Conservation (phyloP, 1,140 invertebrate genomes). For the Apis dorsata region DNA sequence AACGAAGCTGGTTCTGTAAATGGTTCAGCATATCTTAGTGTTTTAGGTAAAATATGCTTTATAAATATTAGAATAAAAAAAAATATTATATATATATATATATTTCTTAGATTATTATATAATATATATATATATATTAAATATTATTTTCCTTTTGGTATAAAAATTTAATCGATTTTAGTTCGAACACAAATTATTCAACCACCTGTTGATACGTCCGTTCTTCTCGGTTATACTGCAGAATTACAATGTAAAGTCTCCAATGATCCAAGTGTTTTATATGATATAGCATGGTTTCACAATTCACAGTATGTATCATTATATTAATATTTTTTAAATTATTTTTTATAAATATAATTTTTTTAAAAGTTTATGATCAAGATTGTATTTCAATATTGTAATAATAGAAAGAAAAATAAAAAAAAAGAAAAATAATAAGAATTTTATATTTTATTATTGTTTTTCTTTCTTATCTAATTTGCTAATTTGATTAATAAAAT, state of each 20-base stretch:
- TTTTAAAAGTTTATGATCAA: too few species aligned
- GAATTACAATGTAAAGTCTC: slow-evolving; percentile 95
- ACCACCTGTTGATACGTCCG: slow-evolving; percentile 93
- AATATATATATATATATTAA: too few species aligned
- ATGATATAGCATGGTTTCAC: slow-evolving; percentile 94
- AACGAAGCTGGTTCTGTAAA: slow-evolving; percentile 94
- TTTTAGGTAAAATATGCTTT: slow-evolving; percentile 84
- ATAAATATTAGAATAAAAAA: not conserved
- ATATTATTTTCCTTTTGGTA: not conserved
- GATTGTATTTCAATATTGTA: too few species aligned
- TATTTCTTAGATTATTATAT: too few species aligned
- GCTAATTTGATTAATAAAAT: not conserved
- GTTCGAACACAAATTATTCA: slow-evolving; percentile 95
- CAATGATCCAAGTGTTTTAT: slow-evolving; percentile 94
- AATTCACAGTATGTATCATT: slow-evolving; percentile 86
- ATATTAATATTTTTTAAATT: not conserved
- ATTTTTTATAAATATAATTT: too few species aligned
- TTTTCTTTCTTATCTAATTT: not conserved
- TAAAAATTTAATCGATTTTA: slow-evolving; percentile 70
- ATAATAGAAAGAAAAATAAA: too few species aligned
- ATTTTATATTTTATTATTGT: too few species aligned
- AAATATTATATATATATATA: not conserved
- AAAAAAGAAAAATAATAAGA: too few species aligned
- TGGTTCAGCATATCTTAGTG: slow-evolving; percentile 89
- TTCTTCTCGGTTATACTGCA: slow-evolving; percentile 93